Percentiles rank a stretch among this genome's conserved stretches.
Evolutionary conservation across 1,140 invertebrate genomes (phyloP).

Genomic region (Spodoptera frugiperda): DNA sequence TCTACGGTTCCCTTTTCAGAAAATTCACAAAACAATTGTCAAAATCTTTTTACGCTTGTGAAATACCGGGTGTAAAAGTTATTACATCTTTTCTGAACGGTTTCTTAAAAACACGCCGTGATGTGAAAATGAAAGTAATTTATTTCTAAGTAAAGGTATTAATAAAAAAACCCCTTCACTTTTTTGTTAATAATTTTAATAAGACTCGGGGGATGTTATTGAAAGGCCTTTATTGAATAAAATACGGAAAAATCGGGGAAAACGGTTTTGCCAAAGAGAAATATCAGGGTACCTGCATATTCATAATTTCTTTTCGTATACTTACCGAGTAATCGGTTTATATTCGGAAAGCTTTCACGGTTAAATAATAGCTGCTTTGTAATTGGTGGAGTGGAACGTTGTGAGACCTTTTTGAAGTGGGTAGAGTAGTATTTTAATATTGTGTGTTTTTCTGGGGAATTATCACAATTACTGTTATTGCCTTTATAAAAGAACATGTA

Average conservation of each 20-base stretch:
- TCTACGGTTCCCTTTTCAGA: not conserved
- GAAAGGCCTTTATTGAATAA: slow-evolving; percentile 70
- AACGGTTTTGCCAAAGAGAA: slow-evolving; percentile 61
- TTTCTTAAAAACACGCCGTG: slow-evolving; percentile 32
- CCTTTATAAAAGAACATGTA: too few relatives aligned
- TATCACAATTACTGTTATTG: too few relatives aligned
- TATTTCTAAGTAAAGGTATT: slow-evolving; percentile 51
- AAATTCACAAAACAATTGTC: slow-evolving; percentile 17
- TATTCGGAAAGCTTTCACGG: slow-evolving; percentile 38
- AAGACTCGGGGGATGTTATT: slow-evolving; percentile 66
- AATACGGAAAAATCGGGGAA: slow-evolving; percentile 63
- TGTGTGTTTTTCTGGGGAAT: too few relatives aligned
- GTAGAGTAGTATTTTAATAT: too few relatives aligned
- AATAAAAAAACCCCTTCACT: slow-evolving; percentile 62
- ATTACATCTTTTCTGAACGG: slow-evolving; percentile 5
- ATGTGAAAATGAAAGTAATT: slow-evolving; percentile 44
- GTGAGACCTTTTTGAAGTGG: not conserved
- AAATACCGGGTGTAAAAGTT: slow-evolving; percentile 41
- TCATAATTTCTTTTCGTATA: slow-evolving; percentile 56
- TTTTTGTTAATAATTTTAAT: slow-evolving; percentile 61
- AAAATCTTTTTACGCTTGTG: slow-evolving; percentile 25
- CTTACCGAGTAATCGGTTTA: slow-evolving; percentile 54
- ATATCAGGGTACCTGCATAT: slow-evolving; percentile 59
- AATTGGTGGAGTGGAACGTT: slow-evolving; percentile 8
- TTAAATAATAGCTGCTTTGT: slow-evolving; percentile 15